phyloP scores from a whole-genome alignment of 2,113 vertebrate genomes.

The Ophiodon elongatus region DNA sequence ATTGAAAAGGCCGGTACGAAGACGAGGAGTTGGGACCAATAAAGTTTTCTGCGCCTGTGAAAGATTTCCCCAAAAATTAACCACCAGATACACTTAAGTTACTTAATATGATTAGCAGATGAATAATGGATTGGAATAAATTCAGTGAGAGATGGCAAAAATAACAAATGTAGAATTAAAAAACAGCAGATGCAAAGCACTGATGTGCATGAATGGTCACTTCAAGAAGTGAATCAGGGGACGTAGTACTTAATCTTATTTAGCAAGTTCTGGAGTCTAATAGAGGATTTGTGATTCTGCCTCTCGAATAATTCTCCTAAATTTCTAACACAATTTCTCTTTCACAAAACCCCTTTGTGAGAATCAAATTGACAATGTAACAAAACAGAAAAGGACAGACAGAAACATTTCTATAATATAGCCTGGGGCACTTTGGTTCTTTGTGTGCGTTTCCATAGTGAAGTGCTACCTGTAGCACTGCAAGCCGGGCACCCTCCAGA shows the following conservation, averaged over 20 bases:
- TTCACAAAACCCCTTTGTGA: background rate
- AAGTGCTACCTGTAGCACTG: conserved; percentile 89
- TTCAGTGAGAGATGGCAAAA: background rate
- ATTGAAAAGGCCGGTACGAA: conserved; percentile 92
- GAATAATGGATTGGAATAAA: background rate
- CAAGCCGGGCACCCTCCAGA: conserved; percentile 91
- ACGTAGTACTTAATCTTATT: background rate
- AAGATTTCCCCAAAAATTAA: conserved; percentile 16
- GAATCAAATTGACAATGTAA: background rate
- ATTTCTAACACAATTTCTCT: background rate
- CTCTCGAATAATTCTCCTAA: background rate
- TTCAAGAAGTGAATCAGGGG: background rate
- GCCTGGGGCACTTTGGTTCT: background rate
- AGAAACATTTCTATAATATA: background rate
- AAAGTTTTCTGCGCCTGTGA: conserved; percentile 90
- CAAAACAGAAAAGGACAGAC: background rate
- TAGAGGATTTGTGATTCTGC: background rate
- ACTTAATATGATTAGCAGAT: background rate
- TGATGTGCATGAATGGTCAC: background rate
- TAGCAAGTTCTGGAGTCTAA: background rate
- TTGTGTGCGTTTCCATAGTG: background rate
- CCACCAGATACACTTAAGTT: background rate
- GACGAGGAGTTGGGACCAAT: conserved; percentile 93
- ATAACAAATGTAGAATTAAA: background rate
- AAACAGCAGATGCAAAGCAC: background rate